Percentiles rank a stretch among this genome's conserved stretches.
phyloP scores from a whole-genome alignment of 2,797 vertebrate genomes.

The Diglossa cyanea region DNA sequence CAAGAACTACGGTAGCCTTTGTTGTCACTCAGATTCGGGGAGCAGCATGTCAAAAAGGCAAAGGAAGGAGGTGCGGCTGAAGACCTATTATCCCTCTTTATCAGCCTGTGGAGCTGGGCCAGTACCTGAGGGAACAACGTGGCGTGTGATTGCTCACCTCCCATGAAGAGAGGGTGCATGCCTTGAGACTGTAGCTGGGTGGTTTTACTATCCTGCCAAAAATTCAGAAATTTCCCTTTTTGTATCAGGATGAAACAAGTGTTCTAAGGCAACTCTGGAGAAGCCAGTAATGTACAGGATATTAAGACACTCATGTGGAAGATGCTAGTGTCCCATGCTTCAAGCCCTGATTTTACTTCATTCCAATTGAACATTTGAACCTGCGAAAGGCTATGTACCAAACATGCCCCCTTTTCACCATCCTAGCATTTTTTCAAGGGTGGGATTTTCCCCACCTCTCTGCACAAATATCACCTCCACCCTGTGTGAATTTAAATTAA shows the following conservation, averaged over 20 bases:
- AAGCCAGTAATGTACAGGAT: background rate
- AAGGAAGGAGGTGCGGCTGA: conserved; percentile 25
- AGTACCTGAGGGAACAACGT: conserved; percentile 49
- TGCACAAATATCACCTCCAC: background rate
- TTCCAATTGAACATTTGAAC: background rate
- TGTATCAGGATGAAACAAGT: conserved; percentile 32
- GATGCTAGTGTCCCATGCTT: background rate
- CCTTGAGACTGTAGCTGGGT: conserved; percentile 57
- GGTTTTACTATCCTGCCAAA: conserved; percentile 58
- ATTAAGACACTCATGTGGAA: background rate
- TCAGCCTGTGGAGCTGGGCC: conserved; percentile 40
- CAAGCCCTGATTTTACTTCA: background rate
- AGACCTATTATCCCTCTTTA: conserved; percentile 50
- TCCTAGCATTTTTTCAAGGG: background rate
- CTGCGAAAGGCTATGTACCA: background rate
- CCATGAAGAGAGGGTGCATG: conserved; percentile 53
- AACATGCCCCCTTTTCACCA: background rate
- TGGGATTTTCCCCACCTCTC: background rate
- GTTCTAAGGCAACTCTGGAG: background rate
- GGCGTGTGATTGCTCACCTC: conserved; percentile 50
- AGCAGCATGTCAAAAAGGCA: conserved; percentile 53
- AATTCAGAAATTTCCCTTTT: conserved; percentile 25
- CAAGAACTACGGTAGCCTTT: background rate
- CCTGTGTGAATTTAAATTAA: background rate
- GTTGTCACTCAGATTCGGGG: conserved; percentile 46